Evolutionary conservation across 2,113 vertebrate genomes (phyloP), one percentile per base, ranked within the genome.

Genomic region (Isurus oxyrinchus): DNA sequence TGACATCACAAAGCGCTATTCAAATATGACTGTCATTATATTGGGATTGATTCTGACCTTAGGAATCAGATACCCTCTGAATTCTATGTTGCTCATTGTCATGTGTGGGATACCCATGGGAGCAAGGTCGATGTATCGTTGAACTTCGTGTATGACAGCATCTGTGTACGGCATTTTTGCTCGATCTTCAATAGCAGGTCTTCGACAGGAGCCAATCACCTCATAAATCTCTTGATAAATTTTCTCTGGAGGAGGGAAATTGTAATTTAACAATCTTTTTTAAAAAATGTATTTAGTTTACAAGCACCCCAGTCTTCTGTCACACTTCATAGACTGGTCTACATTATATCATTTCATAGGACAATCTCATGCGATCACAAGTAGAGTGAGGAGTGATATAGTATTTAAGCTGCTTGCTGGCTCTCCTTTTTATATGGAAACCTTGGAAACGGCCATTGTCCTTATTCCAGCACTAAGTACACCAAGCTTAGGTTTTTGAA

Each of bases 131-230:
- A n/a, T 14, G 31, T 96, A 96, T 53, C 96, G 76, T 96, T 96
- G 96, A 44, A 96, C 96, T 81, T 97, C 81, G 0, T 96, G 88
- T 7, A 96, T 55, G 40, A 96, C 81, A 14, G 90, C 63, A 0
- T 96, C 96, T 0, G 88, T 97, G 96, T 95, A 66, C 3, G 96
- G 96, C 67, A 95, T 96, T n/a, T 19, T 31, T 53, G 61, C 14
- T 14, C 96, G 57, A 79, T 96, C 61, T 7, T 44, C 49, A 35
- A 96, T 86, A 25, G 63, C 49, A 0, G 66, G 90, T 13, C 7
- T 0, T 72, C 63, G 96, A 94, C 67, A 35, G 76, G 13, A 25
- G 14, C 96, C 90, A 8, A 96, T 57, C 2, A 63, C 55, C 31
- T 0, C 10, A 2, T 96, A 76, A 21, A 13, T 96, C 96, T 97